Percentiles rank a stretch among this genome's conserved stretches.
Conservation (phyloP, 2,113 vertebrate species). For the Elachura formosa region DNA sequence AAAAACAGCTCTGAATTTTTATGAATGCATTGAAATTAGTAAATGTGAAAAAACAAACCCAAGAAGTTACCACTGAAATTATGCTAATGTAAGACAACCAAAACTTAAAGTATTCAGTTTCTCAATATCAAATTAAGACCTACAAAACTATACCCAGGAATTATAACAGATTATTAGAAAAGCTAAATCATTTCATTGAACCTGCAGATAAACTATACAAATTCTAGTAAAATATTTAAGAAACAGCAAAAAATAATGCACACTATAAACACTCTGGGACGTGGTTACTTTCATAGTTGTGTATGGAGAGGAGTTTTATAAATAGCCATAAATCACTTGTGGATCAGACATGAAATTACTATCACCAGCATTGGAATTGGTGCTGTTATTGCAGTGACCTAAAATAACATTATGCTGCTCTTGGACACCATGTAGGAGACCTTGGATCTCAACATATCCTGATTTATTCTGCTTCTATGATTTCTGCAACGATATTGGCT, state of each 20-base stretch:
- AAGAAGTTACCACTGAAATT: background rate
- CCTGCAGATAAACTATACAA: background rate
- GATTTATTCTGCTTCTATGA: background rate
- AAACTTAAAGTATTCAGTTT: background rate
- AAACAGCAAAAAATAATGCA: background rate
- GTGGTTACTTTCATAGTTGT: background rate
- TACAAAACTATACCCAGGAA: background rate
- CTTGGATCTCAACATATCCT: background rate
- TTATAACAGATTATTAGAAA: background rate
- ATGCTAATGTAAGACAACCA: background rate
- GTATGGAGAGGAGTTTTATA: background rate
- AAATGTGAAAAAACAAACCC: background rate
- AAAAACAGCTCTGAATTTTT: background rate
- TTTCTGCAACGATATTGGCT: background rate
- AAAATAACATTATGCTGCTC: background rate
- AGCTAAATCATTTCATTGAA: background rate
- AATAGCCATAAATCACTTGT: background rate
- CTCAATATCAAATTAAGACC: background rate
- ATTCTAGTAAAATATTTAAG: background rate
- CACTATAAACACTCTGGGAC: background rate
- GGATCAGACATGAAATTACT: background rate
- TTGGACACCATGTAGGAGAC: background rate
- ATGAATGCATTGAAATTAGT: background rate
- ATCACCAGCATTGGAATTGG: background rate
- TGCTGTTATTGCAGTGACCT: background rate